phyloP scores from a whole-genome alignment of 37 sponge, comb jelly and placozoan genomes.

The Mnemiopsis leidyi region DNA sequence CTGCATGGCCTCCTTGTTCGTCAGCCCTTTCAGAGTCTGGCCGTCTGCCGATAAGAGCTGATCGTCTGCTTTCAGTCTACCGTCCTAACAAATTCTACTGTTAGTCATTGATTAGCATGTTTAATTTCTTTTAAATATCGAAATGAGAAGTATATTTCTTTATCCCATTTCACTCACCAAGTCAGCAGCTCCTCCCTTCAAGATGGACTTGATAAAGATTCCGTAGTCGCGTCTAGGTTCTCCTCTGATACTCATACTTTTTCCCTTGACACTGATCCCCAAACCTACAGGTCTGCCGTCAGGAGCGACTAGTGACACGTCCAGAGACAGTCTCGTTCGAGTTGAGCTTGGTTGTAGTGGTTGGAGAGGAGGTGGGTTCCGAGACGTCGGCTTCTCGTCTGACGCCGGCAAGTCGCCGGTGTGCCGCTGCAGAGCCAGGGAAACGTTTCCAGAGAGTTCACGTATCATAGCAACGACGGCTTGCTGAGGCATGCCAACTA shows the following conservation, averaged over 20 bases:
- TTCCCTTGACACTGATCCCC: conserved; percentile 63
- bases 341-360: neutral
- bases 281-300: conserved; percentile 52
- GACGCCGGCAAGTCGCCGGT: conserved; percentile 7
- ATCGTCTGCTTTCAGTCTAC: conserved; percentile 50
- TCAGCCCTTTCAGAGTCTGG: neutral
- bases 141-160: no score
- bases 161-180: no score
- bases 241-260: conserved; percentile 38
- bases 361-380: neutral
- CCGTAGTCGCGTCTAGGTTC: conserved; percentile 45
- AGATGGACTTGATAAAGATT: conserved; percentile 20
- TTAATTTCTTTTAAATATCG: no score
- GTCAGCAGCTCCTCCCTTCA: conserved; percentile 55
- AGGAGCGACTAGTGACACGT: conserved; percentile 36
- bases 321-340: conserved; percentile 1
- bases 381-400: neutral
- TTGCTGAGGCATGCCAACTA: conserved; percentile 48
- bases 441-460: neutral
- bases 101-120: no score
- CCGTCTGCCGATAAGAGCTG: conserved; percentile 13
- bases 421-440: neutral
- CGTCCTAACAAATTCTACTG: no score
- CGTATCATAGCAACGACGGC: conserved; percentile 61
- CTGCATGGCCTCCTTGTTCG: conserved; percentile 55